Base-by-base conservation (phyloP, 1,140 invertebrate genomes). In the Drosophila dunni region DNA sequence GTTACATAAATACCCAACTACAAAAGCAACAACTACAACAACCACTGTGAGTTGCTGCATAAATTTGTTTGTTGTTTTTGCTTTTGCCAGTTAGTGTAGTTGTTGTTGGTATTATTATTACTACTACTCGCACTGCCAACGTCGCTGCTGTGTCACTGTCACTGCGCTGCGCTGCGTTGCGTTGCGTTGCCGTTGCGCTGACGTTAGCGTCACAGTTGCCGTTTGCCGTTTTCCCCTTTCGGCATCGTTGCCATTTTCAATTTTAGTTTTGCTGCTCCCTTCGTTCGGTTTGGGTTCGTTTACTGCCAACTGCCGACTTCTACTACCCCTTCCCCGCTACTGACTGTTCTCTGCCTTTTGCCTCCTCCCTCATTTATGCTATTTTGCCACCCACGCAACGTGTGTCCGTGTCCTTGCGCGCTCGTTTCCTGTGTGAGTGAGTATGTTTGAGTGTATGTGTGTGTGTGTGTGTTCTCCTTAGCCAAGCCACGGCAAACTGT, bases 401-500 rank as follows among this genome's bases (percentile, higher is more conserved):
- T 86, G 82, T 86, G 81, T 86, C 82, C 81, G 81, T 85, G 81
- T 85, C 81, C 81, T 85, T 85, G 81, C 81, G 84, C 81, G 81
- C 81, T 83, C 81, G 67, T 73, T 84, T 84, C 72, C 81, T 84
- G 63, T 81, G 62, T 76, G 20, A 48, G 8, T 46, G 5, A 45
- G 42, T 62, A 29, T 33, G 24, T 29, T 29, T 29, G 42, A 50
- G 38, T 33, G 48, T 34, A 8, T 48, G 44, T 48, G n/a, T 46
- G 29, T 45, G 10, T 56, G 29, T 66, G 51, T 67, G 79, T 13
- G 40, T 42, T n/a, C 40, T 6, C n/a, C 5, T 42, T 42, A 42
- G 40, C 36, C 36, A 38, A 38, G 36, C 36, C 36, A 38, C 8
- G 36, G 8, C 36, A 38, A 38, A 38, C 36, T 38, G 36, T 68